phyloP scores from a whole-genome alignment of 2,888 invertebrate genomes.

The Chrysotoxum bicinctum region DNA sequence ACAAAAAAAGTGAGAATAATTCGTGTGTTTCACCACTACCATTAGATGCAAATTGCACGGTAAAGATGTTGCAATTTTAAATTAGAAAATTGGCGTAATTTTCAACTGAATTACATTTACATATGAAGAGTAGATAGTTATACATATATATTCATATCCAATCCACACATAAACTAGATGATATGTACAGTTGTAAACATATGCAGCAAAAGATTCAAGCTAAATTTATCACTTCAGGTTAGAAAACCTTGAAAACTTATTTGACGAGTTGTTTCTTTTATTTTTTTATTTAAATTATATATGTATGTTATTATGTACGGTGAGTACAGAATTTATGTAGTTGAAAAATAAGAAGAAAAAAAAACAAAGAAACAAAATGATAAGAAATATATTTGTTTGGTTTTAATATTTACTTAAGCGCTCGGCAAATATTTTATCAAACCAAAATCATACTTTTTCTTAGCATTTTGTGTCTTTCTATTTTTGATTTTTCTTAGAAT shows the following conservation, averaged over 20 bases:
- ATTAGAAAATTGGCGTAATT: slow-evolving; percentile 61
- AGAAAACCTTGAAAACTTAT: neutral
- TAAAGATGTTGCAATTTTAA: slow-evolving; percentile 47
- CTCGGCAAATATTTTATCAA: neutral
- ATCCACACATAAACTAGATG: neutral
- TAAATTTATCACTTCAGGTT: neutral
- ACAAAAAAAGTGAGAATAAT: slow-evolving; percentile 27
- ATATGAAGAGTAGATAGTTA: neutral
- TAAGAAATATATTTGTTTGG: neutral
- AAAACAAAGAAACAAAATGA: neutral
- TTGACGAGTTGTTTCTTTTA: neutral
- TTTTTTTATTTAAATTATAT: neutral
- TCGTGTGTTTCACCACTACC: slow-evolving; percentile 6
- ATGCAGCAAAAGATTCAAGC: neutral
- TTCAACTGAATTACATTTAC: neutral
- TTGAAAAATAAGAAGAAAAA: neutral
- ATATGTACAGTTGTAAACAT: neutral
- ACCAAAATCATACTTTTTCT: neutral
- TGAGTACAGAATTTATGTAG: neutral
- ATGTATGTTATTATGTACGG: neutral
- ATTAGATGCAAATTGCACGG: slow-evolving; percentile 21
- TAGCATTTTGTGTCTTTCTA: neutral
- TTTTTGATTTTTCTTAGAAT: neutral
- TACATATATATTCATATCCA: neutral
- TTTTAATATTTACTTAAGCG: neutral